Conservation (phyloP, 92 coral and sea anemone species). For the Plumapathes pennacea region DNA sequence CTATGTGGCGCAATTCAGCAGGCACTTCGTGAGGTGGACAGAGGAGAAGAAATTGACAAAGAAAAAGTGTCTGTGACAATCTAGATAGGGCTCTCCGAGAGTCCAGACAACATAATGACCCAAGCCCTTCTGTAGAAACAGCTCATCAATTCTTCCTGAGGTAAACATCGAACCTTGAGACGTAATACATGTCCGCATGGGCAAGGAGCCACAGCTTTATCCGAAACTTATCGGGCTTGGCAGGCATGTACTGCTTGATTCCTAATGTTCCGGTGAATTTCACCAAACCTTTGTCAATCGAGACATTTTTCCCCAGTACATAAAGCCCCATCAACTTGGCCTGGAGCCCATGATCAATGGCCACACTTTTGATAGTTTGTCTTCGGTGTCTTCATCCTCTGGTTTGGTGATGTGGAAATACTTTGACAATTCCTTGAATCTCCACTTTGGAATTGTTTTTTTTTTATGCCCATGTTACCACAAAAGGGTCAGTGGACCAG, state of each 20-base stretch:
- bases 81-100: conserved; percentile 5
- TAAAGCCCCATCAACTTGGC: conserved; percentile 7
- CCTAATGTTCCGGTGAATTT: conserved; percentile 10
- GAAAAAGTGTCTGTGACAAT: neutral
- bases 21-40: neutral
- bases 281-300: conserved; percentile 14
- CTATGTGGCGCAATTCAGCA: neutral
- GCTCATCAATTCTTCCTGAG: conserved; percentile 3
- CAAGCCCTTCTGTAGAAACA: neutral
- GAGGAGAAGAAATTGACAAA: conserved; percentile 2
- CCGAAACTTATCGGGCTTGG: conserved; percentile 18
- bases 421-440: conserved; percentile 7
- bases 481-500: conserved; percentile 36
- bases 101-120: conserved; percentile 7
- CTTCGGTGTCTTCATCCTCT: neutral
- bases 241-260: conserved; percentile 30
- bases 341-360: conserved; percentile 7
- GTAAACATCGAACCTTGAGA: conserved; percentile 21
- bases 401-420: conserved; percentile 29
- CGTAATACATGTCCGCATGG: conserved; percentile 12
- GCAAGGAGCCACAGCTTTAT: conserved; percentile 41
- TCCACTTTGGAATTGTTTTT: conserved; percentile 22
- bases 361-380: conserved; percentile 18
- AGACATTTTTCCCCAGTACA: conserved; percentile 13
- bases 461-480: no score